Base-by-base conservation (phyloP, 2,113 vertebrate genomes). In the Actenoides lindsayi region DNA sequence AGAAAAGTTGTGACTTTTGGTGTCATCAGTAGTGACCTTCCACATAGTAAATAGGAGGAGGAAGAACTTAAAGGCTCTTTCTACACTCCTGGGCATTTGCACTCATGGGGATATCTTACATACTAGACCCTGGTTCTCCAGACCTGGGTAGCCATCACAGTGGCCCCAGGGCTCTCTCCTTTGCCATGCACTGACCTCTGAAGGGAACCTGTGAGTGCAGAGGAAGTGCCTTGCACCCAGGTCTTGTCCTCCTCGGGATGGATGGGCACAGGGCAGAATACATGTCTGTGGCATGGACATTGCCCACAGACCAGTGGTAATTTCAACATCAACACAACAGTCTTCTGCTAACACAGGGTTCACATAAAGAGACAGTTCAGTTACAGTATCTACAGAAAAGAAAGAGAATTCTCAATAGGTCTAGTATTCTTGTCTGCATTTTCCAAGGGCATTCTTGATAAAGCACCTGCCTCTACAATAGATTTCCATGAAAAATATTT, bases 221-320 rank as follows among this genome's bases (percentile, higher is more conserved):
- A 10, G 8, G 7, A 76, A 42, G 59, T 6, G 17, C 25, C 46
- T 27, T 28, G 9, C 12, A 1, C 12, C 0, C 11, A 30, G 19
- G 9, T 9, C 31, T 37, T 5, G 5, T 13, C 27, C 13, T 21
- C 9, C 4, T 2, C 23, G 39, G 68, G 35, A 21, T 9, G 21
- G 59, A 67, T 54, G 25, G 25, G 21, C 6, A 20, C 18, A 9
- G 1, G 16, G 64, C 24, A 77, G 24, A 56, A 77, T 6, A 42
- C 10, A 11, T 1, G 9, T 37, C 50, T 12, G 11, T 28, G 16
- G 28, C 5, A 13, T 12, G 46, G 44, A 17, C 41, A 16, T 3
- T 28, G 37, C 8, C 23, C 35, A 18, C 1, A 0, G 31, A 20
- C 30, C 13, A 5, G 44, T 0, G 0, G 68, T 24, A 30, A 23